Conservation (phyloP, 2,888 invertebrate genomes). For the Lasius platythorax region DNA sequence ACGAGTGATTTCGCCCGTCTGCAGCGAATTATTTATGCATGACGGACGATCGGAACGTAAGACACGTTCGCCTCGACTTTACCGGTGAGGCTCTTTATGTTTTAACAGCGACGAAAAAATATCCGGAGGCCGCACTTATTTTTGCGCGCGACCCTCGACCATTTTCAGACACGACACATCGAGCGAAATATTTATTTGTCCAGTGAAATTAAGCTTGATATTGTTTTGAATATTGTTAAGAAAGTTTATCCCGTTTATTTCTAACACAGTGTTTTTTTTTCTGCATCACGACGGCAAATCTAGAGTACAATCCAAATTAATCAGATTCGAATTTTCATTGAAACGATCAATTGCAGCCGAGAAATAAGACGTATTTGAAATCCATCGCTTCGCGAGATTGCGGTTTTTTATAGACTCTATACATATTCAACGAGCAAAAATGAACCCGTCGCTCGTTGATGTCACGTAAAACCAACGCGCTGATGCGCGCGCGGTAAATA, state of each 20-base stretch:
- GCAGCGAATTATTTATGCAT: conserved; percentile 15
- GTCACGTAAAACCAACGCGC: conserved; percentile 18
- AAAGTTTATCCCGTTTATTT: too few relatives aligned
- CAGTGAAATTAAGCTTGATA: not conserved
- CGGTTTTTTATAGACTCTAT: not conserved
- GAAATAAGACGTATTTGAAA: not conserved
- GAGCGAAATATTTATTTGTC: not conserved
- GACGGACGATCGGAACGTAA: not conserved
- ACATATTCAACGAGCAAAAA: not conserved
- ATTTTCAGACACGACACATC: not conserved
- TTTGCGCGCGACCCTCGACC: not conserved
- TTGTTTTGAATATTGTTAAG: too few relatives aligned
- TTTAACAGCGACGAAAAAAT: conserved; percentile 2
- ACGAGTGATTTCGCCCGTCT: conserved; percentile 26
- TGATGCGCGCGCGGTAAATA: conserved; percentile 57
- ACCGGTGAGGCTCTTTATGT: not conserved
- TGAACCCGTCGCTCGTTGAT: not conserved
- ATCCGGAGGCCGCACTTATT: not conserved
- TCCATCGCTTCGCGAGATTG: not conserved
- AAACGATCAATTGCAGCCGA: not conserved
- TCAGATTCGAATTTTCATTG: not conserved
- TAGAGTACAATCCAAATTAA: not conserved
- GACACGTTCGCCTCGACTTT: not conserved
- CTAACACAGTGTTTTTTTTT: too few relatives aligned
- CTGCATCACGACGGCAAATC: not conserved